A percentile compares a stretch with the other conserved stretches of the same genome.
phyloP scores from a whole-genome alignment of 2,888 invertebrate species.

The Helicoverpa assulta region DNA sequence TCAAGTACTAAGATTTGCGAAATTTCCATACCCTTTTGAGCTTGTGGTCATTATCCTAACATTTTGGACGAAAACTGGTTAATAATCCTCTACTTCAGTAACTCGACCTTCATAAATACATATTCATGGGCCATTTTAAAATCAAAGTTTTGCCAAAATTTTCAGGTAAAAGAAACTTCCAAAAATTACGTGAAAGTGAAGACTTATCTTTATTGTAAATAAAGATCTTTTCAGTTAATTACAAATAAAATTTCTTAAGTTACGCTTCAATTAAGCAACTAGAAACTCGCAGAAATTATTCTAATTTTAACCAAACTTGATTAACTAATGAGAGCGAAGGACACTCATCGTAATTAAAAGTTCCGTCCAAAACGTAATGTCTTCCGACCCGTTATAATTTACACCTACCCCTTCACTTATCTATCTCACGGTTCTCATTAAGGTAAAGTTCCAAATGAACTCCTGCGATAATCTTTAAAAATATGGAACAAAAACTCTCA shows the following conservation, averaged over 20 bases:
- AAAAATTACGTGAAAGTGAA: not conserved
- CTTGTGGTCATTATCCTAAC: conserved; percentile 33
- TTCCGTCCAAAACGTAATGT: conserved; percentile 54
- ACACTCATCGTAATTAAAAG: conserved; percentile 61
- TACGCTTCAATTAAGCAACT: conserved; percentile 17
- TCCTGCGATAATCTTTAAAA: conserved; percentile 72
- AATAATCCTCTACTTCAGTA: conserved; percentile 41
- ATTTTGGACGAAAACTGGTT: conserved; percentile 32
- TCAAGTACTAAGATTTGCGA: conserved; percentile 44
- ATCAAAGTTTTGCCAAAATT: not conserved
- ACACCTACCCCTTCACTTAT: conserved; percentile 61
- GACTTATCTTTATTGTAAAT: not conserved
- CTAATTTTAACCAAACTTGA: conserved; percentile 49
- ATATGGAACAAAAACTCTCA: conserved; percentile 74
- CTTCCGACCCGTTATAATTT: conserved; percentile 62
- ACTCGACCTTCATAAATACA: conserved; percentile 32
- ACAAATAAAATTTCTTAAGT: conserved; percentile 3
- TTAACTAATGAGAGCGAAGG: conserved; percentile 44
- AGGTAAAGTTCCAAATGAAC: conserved; percentile 69
- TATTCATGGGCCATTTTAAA: conserved; percentile 27
- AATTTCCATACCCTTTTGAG: conserved; percentile 52
- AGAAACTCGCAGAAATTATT: conserved; percentile 29
- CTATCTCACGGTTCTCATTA: conserved; percentile 67
- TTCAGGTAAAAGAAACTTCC: not conserved
- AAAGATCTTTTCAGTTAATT: conserved; percentile 7